Evolutionary conservation across 2,113 vertebrate species (phyloP).

Genomic region (Ptilonorhynchus violaceus): DNA sequence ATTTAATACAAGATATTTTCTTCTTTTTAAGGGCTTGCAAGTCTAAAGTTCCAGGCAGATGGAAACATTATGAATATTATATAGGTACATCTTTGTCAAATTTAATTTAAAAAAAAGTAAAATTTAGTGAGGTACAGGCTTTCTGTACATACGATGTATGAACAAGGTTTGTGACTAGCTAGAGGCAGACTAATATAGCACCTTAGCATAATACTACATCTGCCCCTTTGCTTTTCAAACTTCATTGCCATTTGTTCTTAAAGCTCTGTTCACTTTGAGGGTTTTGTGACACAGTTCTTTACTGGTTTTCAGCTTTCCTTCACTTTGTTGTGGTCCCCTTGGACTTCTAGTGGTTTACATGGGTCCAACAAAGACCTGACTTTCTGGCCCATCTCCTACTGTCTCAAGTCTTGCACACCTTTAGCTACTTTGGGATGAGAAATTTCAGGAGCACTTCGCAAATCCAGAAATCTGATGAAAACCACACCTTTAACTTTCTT

Average conservation of each 20-base stretch:
- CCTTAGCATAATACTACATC: background rate
- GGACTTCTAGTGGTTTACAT: background rate
- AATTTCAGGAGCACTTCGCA: background rate
- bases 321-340: background rate
- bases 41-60: background rate
- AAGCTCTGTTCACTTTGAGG: background rate
- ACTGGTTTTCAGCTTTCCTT: background rate
- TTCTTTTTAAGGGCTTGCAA: background rate
- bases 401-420: background rate
- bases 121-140: background rate
- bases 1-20: background rate
- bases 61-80: background rate
- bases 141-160: background rate
- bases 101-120: background rate
- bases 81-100: background rate
- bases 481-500: background rate
- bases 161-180: background rate
- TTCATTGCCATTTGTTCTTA: background rate
- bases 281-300: background rate
- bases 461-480: background rate
- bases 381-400: background rate
- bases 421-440: background rate
- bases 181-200: background rate
- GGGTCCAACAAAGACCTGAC: background rate
- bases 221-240: background rate